phyloP scores from a whole-genome alignment of 2,113 vertebrate genomes.

The Neomonachus schauinslandi region DNA sequence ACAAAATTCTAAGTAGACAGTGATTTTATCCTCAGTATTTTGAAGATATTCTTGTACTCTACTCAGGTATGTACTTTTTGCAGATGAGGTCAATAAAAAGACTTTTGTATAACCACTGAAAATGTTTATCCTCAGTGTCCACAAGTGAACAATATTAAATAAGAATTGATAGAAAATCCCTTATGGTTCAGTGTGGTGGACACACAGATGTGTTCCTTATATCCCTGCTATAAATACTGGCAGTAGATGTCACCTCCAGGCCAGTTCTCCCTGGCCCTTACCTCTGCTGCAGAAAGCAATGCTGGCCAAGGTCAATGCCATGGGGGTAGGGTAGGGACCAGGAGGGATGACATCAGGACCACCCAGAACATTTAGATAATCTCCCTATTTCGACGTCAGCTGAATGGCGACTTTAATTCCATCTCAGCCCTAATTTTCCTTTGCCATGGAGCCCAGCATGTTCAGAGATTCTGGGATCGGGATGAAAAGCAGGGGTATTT shows the following conservation, averaged over 20 bases:
- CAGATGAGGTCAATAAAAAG: background rate
- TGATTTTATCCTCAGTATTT: background rate
- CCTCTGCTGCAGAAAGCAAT: background rate
- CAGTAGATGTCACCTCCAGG: background rate
- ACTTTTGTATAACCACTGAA: background rate
- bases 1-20: background rate
- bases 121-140: background rate
- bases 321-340: no score
- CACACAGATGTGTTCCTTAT: fast-evolving
- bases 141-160: background rate
- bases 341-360: background rate
- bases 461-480: background rate
- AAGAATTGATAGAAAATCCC: background rate
- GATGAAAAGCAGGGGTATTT: fast-evolving
- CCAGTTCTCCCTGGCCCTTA: background rate
- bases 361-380: background rate
- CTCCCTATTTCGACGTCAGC: background rate
- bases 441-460: no score
- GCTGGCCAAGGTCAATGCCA: background rate
- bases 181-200: background rate
- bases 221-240: no score
- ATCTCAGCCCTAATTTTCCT: background rate
- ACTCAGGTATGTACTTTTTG: background rate
- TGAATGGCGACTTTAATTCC: background rate
- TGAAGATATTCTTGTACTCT: background rate